Evolutionary conservation across 2,797 vertebrate species (phyloP), one percentile per base, ranked within the genome.

Genomic region (Sphenopsis melanotis): DNA sequence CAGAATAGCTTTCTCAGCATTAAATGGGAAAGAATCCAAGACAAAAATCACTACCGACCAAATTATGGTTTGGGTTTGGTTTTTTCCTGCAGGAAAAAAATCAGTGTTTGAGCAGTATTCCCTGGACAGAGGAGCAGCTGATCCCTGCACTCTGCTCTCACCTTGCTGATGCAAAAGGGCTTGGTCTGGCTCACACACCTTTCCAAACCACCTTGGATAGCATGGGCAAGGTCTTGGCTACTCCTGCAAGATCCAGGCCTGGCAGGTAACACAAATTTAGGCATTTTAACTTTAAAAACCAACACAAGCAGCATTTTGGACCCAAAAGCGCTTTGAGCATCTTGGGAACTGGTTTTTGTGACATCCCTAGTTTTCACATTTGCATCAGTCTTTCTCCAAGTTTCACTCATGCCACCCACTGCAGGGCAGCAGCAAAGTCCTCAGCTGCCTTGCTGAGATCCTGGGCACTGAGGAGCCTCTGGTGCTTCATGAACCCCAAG

Each of bases 1-100:
- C 60, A 81, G 68, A 89, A 91, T 8, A 87, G 68, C 53, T 95
- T 83, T 72, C 77, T 86, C 80, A 90, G 59, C 92, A 57, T 88
- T 88, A 69, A 75, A 76, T n/a, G 41, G 77, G 66, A 95, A 94
- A 86, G 65, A 83, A 86, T 81, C 55, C 83, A 88, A 94, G 55
- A 81, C 69, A 86, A 71, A 93, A 95, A 88, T 90, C 74, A 66
- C 53, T 72, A n/a, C 3, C 6, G 2, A 90, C 56, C 18, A 90
- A 91, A 77, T 70, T 34, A 87, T 4, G 10, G 32, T 19, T 71
- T 29, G 55, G 5, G 18, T 4, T 19, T 55, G 6, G 7, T 2
- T 27, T 27, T 6, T 46, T 19, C 50, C 55, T 87, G 59, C 32
- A 68, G 47, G 42, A 89, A 90, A 89, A 90, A 90, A 89, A 82